Evolutionary conservation across 2,113 vertebrate genomes (phyloP).

Genomic region (western clawed frog (Xenopus tropicalis)): UCB_Xtro_10.0 CM004448.2:29700501-29701000

Average conservation of each 20-base stretch:
- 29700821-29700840: neutral
- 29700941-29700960: neutral
- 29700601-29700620: constrained; percentile 2
- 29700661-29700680: constrained; percentile 5
- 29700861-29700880: neutral
- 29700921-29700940: neutral
- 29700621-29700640: constrained; percentile 21
- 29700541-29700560: neutral
- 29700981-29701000: neutral
- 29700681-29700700: constrained; percentile 10
- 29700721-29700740: neutral
- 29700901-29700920: neutral
- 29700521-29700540: no score
- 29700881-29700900: neutral
- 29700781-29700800: neutral
- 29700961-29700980: neutral
- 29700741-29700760: neutral
- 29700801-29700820: neutral
- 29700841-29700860: neutral
- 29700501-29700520: no score
- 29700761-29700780: neutral
- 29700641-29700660: constrained; percentile 32
- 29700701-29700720: neutral
- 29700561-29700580: constrained; percentile 28
- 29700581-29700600: constrained; percentile 25